A percentile compares a stretch with the other conserved stretches of the same genome.
These are phyloP conservation scores for Ginglymostoma cirratum DNA, from an alignment of 2,113 vertebrate genomes.

Conservation along the genomic window DNA sequence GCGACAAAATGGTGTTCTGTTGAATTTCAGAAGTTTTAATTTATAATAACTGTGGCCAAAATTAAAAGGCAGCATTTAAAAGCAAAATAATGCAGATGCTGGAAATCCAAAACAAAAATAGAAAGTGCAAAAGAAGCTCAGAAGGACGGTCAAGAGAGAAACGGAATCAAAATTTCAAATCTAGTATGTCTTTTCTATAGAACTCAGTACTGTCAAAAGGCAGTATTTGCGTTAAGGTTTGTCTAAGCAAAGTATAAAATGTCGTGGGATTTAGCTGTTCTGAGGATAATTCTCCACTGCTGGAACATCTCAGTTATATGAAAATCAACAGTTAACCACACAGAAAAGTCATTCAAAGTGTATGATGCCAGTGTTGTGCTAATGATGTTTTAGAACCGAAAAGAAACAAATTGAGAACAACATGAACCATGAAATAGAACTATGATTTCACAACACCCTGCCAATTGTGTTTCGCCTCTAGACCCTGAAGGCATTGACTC, in stretches of 20 bases:
- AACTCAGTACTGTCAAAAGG: too few species aligned
- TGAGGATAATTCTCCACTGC: neutral
- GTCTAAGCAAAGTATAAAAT: neutral
- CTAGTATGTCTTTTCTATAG: too few species aligned
- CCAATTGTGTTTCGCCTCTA: neutral
- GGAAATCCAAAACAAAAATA: too few species aligned
- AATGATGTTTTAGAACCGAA: neutral
- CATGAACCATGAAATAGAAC: neutral
- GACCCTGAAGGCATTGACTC: slow-evolving; percentile 18
- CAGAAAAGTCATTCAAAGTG: neutral
- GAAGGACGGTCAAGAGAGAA: too few species aligned
- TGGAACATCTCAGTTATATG: neutral
- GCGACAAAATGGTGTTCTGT: neutral
- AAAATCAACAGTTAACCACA: neutral
- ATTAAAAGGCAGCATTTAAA: too few species aligned
- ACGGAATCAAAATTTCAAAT: too few species aligned
- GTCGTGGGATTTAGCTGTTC: neutral
- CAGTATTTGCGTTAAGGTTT: neutral
- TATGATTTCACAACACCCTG: neutral
- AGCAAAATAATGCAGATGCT: too few species aligned
- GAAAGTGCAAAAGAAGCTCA: too few species aligned
- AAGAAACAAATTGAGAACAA: slow-evolving; percentile 4
- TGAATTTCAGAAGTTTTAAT: neutral
- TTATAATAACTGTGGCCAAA: neutral
- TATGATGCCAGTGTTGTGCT: neutral